Base-by-base conservation (phyloP, 2,797 vertebrate genomes). In the Acrossocheilus fasciatus region DNA sequence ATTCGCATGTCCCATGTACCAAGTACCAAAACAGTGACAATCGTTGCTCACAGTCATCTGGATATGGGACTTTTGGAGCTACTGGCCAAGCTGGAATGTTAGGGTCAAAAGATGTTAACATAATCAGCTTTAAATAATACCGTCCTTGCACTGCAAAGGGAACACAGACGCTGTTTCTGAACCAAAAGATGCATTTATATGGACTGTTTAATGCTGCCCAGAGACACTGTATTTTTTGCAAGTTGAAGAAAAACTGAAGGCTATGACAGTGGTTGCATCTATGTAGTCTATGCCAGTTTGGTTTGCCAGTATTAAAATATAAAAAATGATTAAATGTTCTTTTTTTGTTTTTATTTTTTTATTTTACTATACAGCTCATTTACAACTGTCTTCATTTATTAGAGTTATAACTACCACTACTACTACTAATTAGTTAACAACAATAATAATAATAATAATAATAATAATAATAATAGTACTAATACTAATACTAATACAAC, bases 71-170 rank as follows among this genome's bases (percentile, higher is more conserved):
- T 83, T 76, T 69, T 59, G 36, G 26, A 57, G 36, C 20, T 73
- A 17, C 30, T 64, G 66, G 50, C 5, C 34, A 73, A 45, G 34
- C 34, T 68, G 62, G 17, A 54, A 52, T 77, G 73, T 52, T 52
- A n/a, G 18, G 23, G 73, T 52, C 62, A 39, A 84, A 30, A 50
- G 34, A 54, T 52, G 41, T 41, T 68, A 77, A 69, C 73, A 7
- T 76, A 52, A 77, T 23, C 73, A 57, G 81, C 81, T 73, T 73
- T 59, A 82, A 59, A 59, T 43, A 82, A 43, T 69, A 17, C 20
- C 1, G 15, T 70, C 47, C 70, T 82, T 66, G 45, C 79, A 52
- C 62, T n/a, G 68, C 34, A 54, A 26, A 15, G 7, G 11, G 23
- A 52, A 7, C 30, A 52, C 34, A 26, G 30, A 70, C 41, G 45